Conservation (phyloP, 2,888 invertebrate genomes). For the Callinectes sapidus region DNA sequence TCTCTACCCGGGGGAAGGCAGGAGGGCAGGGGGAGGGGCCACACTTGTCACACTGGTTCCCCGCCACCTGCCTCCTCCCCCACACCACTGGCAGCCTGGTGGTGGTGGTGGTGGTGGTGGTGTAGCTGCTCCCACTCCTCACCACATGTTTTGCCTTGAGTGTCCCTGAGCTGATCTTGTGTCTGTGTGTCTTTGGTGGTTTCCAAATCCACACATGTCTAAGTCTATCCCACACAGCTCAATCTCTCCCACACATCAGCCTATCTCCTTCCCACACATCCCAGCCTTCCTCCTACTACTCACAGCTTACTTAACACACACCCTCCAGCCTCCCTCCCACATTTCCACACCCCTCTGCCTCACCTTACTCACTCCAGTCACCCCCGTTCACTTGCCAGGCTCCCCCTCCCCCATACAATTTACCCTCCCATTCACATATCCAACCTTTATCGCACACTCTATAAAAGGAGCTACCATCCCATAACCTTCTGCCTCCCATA, state of each 20-base stretch:
- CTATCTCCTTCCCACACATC: not conserved
- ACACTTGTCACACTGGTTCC: slow-evolving; percentile 34
- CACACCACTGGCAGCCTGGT: not conserved
- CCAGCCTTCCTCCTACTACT: not conserved
- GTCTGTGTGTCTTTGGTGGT: not conserved
- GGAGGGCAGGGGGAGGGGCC: not conserved
- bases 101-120: not conserved
- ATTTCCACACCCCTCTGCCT: not conserved
- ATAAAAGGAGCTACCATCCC: not conserved
- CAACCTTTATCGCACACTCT: not conserved
- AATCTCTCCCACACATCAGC: not conserved
- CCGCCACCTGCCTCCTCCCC: slow-evolving; percentile 30
- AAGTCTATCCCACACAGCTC: not conserved
- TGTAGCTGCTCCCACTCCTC: not conserved
- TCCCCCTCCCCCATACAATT: not conserved
- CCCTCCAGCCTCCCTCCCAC: not conserved
- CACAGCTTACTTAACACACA: not conserved
- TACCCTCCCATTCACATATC: not conserved
- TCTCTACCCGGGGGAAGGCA: not conserved
- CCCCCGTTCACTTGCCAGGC: not conserved
- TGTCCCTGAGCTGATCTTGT: not conserved
- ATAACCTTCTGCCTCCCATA: not conserved
- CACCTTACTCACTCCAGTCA: not conserved
- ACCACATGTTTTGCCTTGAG: not conserved
- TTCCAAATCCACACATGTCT: not conserved